Conservation (phyloP, 2,113 vertebrate genomes). For the Microcebus tavaratra region DNA sequence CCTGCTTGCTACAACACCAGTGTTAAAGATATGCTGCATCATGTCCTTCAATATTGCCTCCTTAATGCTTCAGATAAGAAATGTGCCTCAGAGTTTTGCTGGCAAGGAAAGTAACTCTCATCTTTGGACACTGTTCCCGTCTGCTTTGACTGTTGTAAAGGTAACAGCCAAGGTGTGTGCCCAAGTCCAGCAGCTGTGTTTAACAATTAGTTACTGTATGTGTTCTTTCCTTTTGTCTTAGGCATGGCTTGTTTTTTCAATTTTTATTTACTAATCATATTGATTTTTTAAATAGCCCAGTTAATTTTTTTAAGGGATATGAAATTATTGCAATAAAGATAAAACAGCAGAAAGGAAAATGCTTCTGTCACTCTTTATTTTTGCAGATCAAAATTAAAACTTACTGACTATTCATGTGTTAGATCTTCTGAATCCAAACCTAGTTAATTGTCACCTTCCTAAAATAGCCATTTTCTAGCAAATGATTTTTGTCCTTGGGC, state of each 20-base stretch:
- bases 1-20: neutral
- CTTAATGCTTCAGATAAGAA: neutral
- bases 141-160: neutral
- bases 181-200: neutral
- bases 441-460: neutral
- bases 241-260: neutral
- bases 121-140: neutral
- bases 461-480: neutral
- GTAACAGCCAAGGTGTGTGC: rapidly evolving
- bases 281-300: neutral
- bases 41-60: rapidly evolving
- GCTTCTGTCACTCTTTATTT: neutral
- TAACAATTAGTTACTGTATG: rapidly evolving
- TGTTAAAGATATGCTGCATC: neutral
- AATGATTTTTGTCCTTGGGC: neutral
- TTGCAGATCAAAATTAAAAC: neutral
- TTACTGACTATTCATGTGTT: neutral
- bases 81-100: neutral
- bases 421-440: neutral
- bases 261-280: neutral
- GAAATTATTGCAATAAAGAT: neutral
- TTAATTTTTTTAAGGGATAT: neutral
- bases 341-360: slow-evolving; percentile 1
- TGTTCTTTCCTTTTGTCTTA: neutral
- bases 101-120: neutral